These are phyloP conservation scores for Bellardia bayeri DNA, from an alignment of 2,888 invertebrate genomes.

Conservation along the genomic window DNA sequence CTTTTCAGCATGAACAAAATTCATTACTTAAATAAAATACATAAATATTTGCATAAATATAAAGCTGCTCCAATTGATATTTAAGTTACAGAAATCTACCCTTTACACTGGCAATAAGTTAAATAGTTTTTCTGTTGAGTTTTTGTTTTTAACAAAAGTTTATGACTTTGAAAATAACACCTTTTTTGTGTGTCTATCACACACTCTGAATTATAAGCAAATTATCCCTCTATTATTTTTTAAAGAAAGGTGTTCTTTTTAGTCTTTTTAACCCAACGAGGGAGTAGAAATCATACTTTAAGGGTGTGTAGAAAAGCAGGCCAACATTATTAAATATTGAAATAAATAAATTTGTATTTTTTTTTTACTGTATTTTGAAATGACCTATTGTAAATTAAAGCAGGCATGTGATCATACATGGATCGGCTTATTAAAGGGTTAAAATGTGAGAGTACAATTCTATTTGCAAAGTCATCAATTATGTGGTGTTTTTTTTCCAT, in stretches of 20 bases:
- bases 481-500: slow-evolving; percentile 50
- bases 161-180: slow-evolving; percentile 64
- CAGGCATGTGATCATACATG: slow-evolving; percentile 66
- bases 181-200: slow-evolving; percentile 41
- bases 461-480: slow-evolving; percentile 74
- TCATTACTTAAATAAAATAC: background rate
- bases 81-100: background rate
- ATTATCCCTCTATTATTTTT: slow-evolving; percentile 38
- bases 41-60: slow-evolving; percentile 8
- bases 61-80: background rate
- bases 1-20: slow-evolving; percentile 24
- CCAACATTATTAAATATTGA: slow-evolving; percentile 30
- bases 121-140: slow-evolving; percentile 13
- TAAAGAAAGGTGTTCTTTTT: slow-evolving; percentile 48
- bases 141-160: slow-evolving; percentile 34
- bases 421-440: slow-evolving; percentile 67
- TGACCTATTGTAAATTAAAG: slow-evolving; percentile 33
- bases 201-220: background rate
- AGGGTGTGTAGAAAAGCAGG: slow-evolving; percentile 57
- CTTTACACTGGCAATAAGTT: background rate
- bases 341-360: slow-evolving; percentile 37
- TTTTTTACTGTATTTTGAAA: slow-evolving; percentile 4
- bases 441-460: slow-evolving; percentile 14
- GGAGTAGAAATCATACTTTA: slow-evolving; percentile 12
- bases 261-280: background rate